These are phyloP conservation scores for Capitella teleta DNA, from an alignment of 1,140 invertebrate genomes.

Conservation along the genomic window DNA sequence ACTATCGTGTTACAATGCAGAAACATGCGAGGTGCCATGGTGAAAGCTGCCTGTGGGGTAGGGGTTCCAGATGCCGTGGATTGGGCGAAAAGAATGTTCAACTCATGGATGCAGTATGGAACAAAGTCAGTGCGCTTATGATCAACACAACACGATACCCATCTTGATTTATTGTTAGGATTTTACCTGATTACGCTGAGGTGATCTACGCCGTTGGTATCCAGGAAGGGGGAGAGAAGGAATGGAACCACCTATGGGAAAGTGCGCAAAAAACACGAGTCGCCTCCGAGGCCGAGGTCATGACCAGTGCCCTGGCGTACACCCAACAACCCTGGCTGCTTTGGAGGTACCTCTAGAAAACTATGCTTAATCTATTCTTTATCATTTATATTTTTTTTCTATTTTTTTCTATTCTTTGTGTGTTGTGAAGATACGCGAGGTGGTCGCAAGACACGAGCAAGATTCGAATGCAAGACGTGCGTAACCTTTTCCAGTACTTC, in stretches of 20 bases:
- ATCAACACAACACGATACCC: too few relatives aligned
- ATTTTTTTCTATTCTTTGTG: too few relatives aligned
- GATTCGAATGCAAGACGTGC: slow-evolving; percentile 29
- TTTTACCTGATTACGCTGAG: slow-evolving; percentile 22
- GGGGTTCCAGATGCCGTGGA: slow-evolving; percentile 23
- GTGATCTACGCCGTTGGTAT: slow-evolving; percentile 29
- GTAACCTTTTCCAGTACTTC: slow-evolving; percentile 28
- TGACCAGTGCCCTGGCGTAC: slow-evolving; percentile 13
- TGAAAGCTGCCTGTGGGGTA: slow-evolving; percentile 28
- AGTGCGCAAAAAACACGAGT: slow-evolving; percentile 8
- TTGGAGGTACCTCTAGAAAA: slow-evolving; percentile 9
- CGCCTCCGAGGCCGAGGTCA: slow-evolving; percentile 11
- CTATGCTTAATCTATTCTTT: not conserved
- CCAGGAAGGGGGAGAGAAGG: slow-evolving; percentile 16
- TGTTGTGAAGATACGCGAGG: slow-evolving; percentile 23
- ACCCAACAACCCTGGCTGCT: slow-evolving; percentile 15
- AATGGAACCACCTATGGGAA: slow-evolving; percentile 16
- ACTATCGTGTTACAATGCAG: slow-evolving; percentile 14
- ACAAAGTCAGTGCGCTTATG: slow-evolving; percentile 19
- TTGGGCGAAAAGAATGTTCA: slow-evolving; percentile 25
- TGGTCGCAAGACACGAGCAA: slow-evolving; percentile 28
- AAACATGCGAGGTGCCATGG: slow-evolving; percentile 22
- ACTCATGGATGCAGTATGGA: slow-evolving; percentile 25
- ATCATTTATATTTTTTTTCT: too few relatives aligned
- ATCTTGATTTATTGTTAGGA: slow-evolving; percentile 12